Conservation (phyloP, 2,888 invertebrate species). For the Philhelius pedissequus region DNA sequence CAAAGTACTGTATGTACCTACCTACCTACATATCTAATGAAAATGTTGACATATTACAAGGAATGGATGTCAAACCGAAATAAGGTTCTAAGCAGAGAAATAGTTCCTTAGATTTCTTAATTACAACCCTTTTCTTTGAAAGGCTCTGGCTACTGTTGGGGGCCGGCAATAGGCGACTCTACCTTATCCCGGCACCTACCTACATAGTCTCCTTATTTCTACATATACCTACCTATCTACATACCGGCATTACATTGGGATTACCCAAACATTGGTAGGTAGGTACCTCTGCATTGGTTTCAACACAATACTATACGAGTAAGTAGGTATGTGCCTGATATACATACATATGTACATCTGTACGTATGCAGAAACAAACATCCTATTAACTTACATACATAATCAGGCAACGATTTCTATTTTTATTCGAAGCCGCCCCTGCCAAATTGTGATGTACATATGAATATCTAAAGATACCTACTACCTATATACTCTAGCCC, state of each 20-base stretch:
- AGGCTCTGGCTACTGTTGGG: no score
- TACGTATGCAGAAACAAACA: neutral
- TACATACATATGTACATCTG: neutral
- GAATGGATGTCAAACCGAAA: no score
- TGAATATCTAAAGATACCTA: neutral
- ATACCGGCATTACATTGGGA: neutral
- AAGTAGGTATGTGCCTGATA: neutral
- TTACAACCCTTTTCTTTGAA: no score
- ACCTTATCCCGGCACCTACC: no score
- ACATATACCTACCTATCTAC: neutral
- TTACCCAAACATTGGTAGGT: no score
- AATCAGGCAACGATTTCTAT: neutral
- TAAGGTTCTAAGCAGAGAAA: no score
- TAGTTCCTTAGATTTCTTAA: no score
- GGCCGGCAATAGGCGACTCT: no score
- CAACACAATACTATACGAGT: neutral
- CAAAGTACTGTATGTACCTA: no score
- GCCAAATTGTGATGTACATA: neutral
- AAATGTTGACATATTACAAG: no score
- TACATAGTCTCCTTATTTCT: neutral
- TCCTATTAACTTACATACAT: neutral
- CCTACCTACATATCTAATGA: no score
- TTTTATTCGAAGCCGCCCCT: neutral
- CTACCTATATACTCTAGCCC: no score
- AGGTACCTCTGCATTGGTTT: neutral